phyloP scores from a whole-genome alignment of 2,888 invertebrate genomes.

The Stenodema calcarata region DNA sequence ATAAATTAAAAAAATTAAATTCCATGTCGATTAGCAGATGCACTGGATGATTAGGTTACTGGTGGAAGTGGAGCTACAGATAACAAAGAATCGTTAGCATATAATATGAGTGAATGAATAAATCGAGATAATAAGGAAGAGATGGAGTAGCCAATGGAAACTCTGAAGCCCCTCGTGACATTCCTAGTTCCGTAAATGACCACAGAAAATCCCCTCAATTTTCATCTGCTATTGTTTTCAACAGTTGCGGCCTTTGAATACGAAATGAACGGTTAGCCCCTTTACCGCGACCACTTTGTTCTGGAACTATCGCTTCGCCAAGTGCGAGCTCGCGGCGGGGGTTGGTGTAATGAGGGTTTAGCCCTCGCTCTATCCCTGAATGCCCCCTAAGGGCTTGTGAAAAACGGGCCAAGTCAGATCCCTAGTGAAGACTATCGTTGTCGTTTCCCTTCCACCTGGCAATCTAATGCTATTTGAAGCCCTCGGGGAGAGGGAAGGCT shows the following conservation, averaged over 20 bases:
- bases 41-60: too few relatives aligned
- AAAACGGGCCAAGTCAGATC: neutral
- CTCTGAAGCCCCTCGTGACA: neutral
- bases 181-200: neutral
- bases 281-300: neutral
- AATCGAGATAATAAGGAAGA: neutral
- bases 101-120: neutral
- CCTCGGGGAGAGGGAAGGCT: neutral
- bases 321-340: neutral
- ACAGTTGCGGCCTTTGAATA: neutral
- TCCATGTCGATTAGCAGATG: too few relatives aligned
- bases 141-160: neutral
- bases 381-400: neutral
- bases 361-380: neutral
- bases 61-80: too few relatives aligned
- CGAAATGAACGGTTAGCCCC: neutral
- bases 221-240: neutral
- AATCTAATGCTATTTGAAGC: conserved; percentile 2
- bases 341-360: neutral
- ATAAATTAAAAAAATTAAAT: too few relatives aligned
- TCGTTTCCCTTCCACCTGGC: neutral
- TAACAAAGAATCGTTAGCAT: too few relatives aligned
- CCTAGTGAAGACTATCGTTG: neutral
- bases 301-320: neutral
- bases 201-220: neutral